A percentile compares a stretch with the other conserved stretches of the same genome.
These are phyloP conservation scores for Nesogale talazaci DNA, from an alignment of 2,113 vertebrate species.

Conservation along the genomic window DNA sequence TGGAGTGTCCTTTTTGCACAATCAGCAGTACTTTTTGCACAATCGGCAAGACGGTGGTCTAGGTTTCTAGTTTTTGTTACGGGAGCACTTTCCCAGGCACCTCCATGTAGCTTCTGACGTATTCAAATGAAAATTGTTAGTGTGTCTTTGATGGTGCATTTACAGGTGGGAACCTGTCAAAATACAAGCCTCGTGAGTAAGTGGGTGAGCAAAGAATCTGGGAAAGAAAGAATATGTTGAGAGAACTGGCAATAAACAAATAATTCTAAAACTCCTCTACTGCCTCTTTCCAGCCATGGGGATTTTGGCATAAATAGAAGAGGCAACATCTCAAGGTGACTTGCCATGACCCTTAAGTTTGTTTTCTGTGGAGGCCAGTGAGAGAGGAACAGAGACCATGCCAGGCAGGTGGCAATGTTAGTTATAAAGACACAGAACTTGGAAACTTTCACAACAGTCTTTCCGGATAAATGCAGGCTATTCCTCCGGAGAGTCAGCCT, in stretches of 20 bases:
- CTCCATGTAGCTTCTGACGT: background rate
- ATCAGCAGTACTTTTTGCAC: constrained; percentile 39
- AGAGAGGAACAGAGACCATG: background rate
- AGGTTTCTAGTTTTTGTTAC: background rate
- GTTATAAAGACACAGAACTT: constrained; percentile 30
- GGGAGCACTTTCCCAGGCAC: background rate
- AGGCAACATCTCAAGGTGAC: background rate
- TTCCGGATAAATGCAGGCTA: constrained; percentile 21
- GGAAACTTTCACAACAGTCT: background rate
- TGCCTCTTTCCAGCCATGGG: background rate
- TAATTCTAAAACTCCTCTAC: background rate
- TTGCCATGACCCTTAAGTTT: background rate
- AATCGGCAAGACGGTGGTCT: background rate
- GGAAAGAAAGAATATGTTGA: constrained; percentile 45
- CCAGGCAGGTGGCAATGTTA: constrained; percentile 4
- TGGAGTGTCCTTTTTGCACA: background rate
- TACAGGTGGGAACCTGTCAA: constrained; percentile 46
- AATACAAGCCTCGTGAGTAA: constrained; percentile 39
- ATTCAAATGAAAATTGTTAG: constrained; percentile 1
- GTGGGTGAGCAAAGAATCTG: background rate
- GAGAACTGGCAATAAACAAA: constrained; percentile 5
- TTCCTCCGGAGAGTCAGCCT: constrained; percentile 39
- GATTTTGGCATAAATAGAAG: constrained; percentile 46
- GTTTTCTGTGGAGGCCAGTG: constrained; percentile 19
- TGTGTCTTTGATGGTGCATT: background rate